phyloP scores from a whole-genome alignment of 1,140 invertebrate genomes.

The Cotesia vestalis region DNA sequence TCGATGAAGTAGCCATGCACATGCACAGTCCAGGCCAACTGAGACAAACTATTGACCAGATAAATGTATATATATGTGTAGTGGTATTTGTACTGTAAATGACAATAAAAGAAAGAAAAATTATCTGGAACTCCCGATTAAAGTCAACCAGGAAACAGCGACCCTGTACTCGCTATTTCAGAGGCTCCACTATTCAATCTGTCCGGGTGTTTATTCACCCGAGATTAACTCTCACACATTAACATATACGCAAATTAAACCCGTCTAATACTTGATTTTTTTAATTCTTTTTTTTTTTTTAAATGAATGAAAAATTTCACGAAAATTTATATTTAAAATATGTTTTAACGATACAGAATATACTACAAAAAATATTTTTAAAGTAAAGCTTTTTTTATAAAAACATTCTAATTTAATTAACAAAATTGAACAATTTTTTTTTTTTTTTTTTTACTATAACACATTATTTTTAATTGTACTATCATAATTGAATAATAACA shows the following conservation, averaged over 20 bases:
- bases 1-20: constrained; percentile 2
- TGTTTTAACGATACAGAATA: no score
- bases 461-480: no score
- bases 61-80: neutral
- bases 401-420: no score
- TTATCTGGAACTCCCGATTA: neutral
- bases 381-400: no score
- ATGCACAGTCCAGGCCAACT: no score
- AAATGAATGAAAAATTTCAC: no score
- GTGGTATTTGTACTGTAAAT: neutral
- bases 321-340: no score
- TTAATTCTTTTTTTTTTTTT: no score
- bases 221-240: constrained; percentile 21
- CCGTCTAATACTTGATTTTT: neutral
- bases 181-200: neutral
- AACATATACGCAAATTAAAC: constrained; percentile 15
- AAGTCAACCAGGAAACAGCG: constrained; percentile 17
- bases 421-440: no score
- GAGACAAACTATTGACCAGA: neutral
- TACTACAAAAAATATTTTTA: no score
- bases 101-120: neutral
- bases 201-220: neutral
- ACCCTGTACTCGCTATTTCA: neutral
- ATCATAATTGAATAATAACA: no score
- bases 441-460: no score